These are phyloP conservation scores for Odontomachus brunneus DNA, from an alignment of 1,140 invertebrate genomes.

Conservation along the genomic window DNA sequence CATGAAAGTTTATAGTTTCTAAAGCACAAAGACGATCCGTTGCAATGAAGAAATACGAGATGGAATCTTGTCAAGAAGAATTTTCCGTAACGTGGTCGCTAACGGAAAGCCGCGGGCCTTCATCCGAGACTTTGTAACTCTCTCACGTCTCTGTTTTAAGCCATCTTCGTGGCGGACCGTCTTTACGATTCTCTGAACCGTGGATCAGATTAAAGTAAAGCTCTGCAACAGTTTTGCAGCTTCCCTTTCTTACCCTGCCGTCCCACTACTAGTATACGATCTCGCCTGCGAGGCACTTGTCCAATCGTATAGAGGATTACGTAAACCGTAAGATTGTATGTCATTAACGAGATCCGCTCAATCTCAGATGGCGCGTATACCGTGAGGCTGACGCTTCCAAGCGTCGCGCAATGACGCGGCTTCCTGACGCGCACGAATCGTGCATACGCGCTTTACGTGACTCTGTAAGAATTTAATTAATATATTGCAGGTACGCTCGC, in stretches of 20 bases:
- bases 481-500: constrained; percentile 10
- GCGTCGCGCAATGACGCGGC: neutral
- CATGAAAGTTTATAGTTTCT: constrained; percentile 58
- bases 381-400: neutral
- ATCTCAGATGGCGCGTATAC: neutral
- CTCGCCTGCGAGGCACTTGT: neutral
- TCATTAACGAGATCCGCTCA: constrained; percentile 24
- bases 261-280: neutral
- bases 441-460: constrained; percentile 1
- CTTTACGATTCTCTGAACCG: constrained; percentile 69
- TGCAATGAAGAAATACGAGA: constrained; percentile 68
- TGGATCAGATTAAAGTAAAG: constrained; percentile 70
- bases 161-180: constrained; percentile 64
- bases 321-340: too few species aligned
- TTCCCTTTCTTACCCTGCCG: constrained; percentile 1
- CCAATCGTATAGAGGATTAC: constrained; percentile 13
- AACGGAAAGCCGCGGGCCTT: constrained; percentile 62
- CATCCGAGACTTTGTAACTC: constrained; percentile 68
- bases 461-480: constrained; percentile 50
- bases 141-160: constrained; percentile 72
- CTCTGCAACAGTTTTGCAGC: constrained; percentile 65
- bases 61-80: constrained; percentile 67
- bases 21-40: constrained; percentile 45
- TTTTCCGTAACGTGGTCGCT: constrained; percentile 55
- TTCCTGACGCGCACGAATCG: neutral